Conservation (phyloP, 2,113 vertebrate genomes). For the Labrus mixtus region DNA sequence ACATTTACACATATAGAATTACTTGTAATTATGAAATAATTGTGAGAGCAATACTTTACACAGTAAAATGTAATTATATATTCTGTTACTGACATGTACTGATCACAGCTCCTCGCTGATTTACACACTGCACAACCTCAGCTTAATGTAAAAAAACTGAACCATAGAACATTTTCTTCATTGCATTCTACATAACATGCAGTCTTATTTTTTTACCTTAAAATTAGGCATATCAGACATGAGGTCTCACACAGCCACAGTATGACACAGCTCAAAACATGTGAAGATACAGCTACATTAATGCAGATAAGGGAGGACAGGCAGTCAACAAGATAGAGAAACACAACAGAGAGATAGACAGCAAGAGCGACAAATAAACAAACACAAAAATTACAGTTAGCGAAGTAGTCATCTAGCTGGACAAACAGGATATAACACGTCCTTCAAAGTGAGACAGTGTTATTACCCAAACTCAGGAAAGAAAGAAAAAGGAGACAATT, state of each 20-base stretch:
- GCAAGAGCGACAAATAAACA: background rate
- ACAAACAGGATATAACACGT: constrained; percentile 57
- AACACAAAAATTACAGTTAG: constrained; percentile 1
- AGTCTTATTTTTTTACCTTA: background rate
- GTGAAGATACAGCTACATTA: background rate
- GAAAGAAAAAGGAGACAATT: constrained; percentile 23
- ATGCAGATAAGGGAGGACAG: background rate
- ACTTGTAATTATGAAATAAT: too few species aligned
- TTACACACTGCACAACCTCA: background rate
- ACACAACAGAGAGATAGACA: background rate
- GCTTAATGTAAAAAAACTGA: background rate
- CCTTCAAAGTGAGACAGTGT: constrained; percentile 50
- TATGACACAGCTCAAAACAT: background rate
- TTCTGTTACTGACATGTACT: too few species aligned
- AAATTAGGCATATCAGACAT: background rate
- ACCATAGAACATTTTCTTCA: background rate
- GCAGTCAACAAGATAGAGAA: background rate
- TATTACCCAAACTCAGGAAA: constrained; percentile 50
- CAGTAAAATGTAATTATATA: too few species aligned
- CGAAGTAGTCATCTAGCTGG: constrained; percentile 13
- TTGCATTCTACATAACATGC: too few species aligned
- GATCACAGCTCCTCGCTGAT: background rate
- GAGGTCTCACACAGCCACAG: background rate
- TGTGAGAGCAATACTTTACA: too few species aligned
- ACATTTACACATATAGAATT: too few species aligned